phyloP scores from a whole-genome alignment of 2,797 vertebrate genomes.

The Chlorospingus flavigularis region DNA sequence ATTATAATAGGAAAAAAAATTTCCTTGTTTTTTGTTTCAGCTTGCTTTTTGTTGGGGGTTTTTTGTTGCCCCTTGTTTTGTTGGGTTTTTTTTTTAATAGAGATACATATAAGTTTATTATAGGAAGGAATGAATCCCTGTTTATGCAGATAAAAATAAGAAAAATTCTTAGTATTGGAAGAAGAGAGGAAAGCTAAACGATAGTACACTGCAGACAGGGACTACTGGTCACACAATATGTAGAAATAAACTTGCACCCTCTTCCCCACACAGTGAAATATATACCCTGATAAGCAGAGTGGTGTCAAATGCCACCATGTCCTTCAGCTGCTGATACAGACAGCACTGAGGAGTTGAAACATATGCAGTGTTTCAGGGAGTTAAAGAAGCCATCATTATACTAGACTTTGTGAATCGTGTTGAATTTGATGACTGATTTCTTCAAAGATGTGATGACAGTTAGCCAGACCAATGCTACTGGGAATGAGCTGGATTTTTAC shows the following conservation, averaged over 20 bases:
- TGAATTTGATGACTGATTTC: background rate
- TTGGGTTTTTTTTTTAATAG: background rate
- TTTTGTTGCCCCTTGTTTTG: background rate
- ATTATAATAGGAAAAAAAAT: background rate
- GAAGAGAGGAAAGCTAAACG: background rate
- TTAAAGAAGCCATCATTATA: background rate
- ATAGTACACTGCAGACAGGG: background rate
- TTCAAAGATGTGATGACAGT: background rate
- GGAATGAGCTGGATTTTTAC: background rate
- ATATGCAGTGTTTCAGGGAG: background rate
- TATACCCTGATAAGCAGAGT: background rate
- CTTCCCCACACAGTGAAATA: background rate
- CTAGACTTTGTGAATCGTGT: background rate
- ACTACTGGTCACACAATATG: background rate
- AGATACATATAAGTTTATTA: background rate
- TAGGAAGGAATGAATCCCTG: background rate
- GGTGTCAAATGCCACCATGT: background rate
- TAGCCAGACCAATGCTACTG: background rate
- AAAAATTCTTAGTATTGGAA: background rate
- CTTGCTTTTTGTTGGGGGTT: rapidly evolving
- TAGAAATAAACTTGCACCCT: background rate
- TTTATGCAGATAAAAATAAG: background rate
- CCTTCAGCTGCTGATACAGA: background rate
- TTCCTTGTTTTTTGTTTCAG: background rate
- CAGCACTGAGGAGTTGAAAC: background rate